Percentiles rank a stretch among this genome's conserved stretches.
These are phyloP conservation scores for Leptinotarsa tumamoca DNA, from an alignment of 2,888 invertebrate genomes.

Conservation along the genomic window DNA sequence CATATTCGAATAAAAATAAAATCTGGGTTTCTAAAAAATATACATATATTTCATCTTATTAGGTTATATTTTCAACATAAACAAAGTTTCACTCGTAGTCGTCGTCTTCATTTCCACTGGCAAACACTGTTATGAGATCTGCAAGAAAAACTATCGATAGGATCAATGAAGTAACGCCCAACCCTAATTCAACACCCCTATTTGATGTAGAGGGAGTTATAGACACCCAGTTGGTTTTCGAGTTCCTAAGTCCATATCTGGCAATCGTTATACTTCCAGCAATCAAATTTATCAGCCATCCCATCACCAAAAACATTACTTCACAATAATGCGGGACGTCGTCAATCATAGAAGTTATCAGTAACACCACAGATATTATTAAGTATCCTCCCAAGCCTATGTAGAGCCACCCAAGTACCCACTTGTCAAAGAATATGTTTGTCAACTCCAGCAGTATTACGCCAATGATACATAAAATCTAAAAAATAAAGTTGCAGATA, in stretches of 20 bases:
- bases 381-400: conserved; percentile 29
- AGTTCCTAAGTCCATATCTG: conserved; percentile 17
- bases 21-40: not conserved
- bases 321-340: conserved; percentile 12
- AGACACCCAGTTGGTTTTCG: not conserved
- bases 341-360: conserved; percentile 4
- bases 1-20: no score
- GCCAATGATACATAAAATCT: conserved; percentile 24
- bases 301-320: conserved; percentile 20
- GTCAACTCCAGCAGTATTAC: conserved; percentile 20
- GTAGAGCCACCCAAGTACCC: conserved; percentile 22
- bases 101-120: not conserved
- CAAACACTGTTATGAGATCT: conserved; percentile 9
- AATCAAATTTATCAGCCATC: conserved; percentile 26
- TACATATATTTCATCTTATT: not conserved
- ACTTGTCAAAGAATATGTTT: not conserved
- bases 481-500: not conserved
- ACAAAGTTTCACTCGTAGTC: not conserved
- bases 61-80: not conserved
- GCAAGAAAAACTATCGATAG: conserved; percentile 3
- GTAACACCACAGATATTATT: conserved; percentile 13
- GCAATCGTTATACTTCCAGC: conserved; percentile 22
- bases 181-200: not conserved
- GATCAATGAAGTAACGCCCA: conserved; percentile 3
- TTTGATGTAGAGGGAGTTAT: not conserved